Evolutionary conservation across 2,113 vertebrate species (phyloP), one percentile per base, ranked within the genome.

Genomic region (Stomatorhinus ivindoensis): DNA sequence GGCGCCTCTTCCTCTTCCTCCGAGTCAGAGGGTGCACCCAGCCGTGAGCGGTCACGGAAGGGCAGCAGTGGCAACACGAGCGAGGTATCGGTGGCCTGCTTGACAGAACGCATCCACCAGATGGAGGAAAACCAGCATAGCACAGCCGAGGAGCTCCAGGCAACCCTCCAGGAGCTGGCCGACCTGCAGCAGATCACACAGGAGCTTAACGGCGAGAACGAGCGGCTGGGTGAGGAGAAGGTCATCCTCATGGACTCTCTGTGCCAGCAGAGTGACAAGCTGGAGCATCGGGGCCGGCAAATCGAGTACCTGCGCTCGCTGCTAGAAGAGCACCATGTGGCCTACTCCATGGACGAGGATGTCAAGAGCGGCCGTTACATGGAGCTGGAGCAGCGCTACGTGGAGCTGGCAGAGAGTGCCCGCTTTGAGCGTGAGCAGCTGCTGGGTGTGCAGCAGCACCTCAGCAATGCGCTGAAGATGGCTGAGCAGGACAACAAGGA

Each of bases 101-200:
- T 99, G 92, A 99, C 98, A 0, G 98, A 99, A 89, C 95, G 98
- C 17, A 98, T 99, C 88, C 98, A 99, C 91, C 97, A 99, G 91
- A 98, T 99, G 98, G 98, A 99, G 47, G 98, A 99, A 95, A 98
- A 97, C 90, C 98, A 99, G 21, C 98, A 99, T 93, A 98, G 98
- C 61, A 99, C 98, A 0, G 95, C 98, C 0, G 98, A 99, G 93
- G 98, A 99, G 91, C 97, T 99, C 1, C 98, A 99, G 93, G 98
- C 98, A 61, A 99, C 98, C 0, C 93, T 99, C 24, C 98, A 99
- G 87, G 98, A 99, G 92, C 96, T 99, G 84, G 96, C 97, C 0
- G 98, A 99, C 92, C 93, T 99, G 84, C 98, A 99, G 86, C 98
- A 99, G 91, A 97, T 98, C 91, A 98, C 97, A 0, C 98, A 99